Evolutionary conservation across 2,888 invertebrate species (phyloP).

Genomic region (Drosophila ezoana): DNA sequence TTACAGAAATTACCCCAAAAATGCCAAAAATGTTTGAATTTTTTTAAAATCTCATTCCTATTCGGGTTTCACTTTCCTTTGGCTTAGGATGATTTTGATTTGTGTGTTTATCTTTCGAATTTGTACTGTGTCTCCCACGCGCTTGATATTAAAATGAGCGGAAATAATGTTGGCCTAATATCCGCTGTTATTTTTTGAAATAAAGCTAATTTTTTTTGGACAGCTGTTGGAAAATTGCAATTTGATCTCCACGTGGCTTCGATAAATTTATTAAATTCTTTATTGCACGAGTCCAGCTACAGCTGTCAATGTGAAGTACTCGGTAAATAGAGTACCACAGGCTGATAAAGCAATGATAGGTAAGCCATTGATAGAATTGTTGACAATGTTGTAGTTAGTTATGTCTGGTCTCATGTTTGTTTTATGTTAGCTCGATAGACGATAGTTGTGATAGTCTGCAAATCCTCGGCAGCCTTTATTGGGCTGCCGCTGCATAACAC

Average conservation of each 20-base stretch:
- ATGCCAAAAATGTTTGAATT: conserved; percentile 49
- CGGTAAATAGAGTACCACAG: conserved; percentile 56
- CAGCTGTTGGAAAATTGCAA: conserved; percentile 61
- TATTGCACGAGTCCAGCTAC: conserved; percentile 41
- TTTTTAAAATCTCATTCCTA: conserved; percentile 27
- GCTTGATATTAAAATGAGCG: conserved; percentile 60
- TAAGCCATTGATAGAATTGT: conserved; percentile 64
- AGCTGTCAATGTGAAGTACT: conserved; percentile 74
- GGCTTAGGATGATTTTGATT: conserved; percentile 64
- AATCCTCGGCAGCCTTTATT: conserved; percentile 10
- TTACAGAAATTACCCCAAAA: conserved; percentile 71
- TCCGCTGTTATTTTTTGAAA: conserved; percentile 49
- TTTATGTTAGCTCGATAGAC: conserved; percentile 22
- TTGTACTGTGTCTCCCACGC: conserved; percentile 41
- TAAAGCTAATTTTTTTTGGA: conserved; percentile 28
- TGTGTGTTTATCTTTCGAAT: conserved; percentile 68
- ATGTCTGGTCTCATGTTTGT: conserved; percentile 47
- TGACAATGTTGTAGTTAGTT: conserved; percentile 55
- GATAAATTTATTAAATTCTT: conserved; percentile 41
- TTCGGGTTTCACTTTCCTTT: conserved; percentile 60
- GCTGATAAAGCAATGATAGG: conserved; percentile 49
- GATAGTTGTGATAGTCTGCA: conserved; percentile 7
- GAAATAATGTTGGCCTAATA: conserved; percentile 64
- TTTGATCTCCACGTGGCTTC: conserved; percentile 47
- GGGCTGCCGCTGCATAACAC: conserved; percentile 20